A percentile compares a stretch with the other conserved stretches of the same genome.
These are phyloP conservation scores for Melieria omissa DNA, from an alignment of 2,888 invertebrate species.

Conservation along the genomic window DNA sequence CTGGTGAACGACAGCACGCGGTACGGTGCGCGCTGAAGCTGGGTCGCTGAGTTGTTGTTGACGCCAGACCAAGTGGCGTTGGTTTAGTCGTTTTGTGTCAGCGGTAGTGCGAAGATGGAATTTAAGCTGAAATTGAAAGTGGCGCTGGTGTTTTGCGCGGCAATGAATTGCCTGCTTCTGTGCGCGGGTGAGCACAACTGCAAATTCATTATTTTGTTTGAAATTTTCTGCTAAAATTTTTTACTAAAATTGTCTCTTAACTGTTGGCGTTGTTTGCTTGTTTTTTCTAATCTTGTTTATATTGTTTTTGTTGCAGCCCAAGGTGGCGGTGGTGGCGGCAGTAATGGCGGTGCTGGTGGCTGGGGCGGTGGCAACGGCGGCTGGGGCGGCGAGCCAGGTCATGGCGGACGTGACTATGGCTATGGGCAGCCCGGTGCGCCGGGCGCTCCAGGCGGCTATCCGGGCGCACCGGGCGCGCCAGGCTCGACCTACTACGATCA, in stretches of 20 bases:
- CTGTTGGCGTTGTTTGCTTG: not conserved
- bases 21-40: too few relatives aligned
- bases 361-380: conserved; percentile 22
- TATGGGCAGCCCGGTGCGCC: conserved; percentile 33
- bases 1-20: too few relatives aligned
- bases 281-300: not conserved
- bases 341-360: not conserved
- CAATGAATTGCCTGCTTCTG: conserved; percentile 27
- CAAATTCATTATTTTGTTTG: not conserved
- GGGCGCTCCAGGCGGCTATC: conserved; percentile 14
- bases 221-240: not conserved
- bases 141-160: conserved; percentile 18
- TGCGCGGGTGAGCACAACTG: conserved; percentile 18
- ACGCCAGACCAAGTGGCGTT: not conserved
- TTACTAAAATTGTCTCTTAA: not conserved
- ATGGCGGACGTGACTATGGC: conserved; percentile 35
- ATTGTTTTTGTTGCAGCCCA: conserved; percentile 21
- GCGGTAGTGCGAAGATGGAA: conserved; percentile 27
- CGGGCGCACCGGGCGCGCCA: conserved; percentile 4
- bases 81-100: conserved; percentile 32
- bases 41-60: too few relatives aligned
- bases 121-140: conserved; percentile 20
- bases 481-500: conserved; percentile 24
- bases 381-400: conserved; percentile 37
- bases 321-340: conserved; percentile 19